These are phyloP conservation scores for Myotis myotis DNA, from an alignment of 2,797 vertebrate genomes.

Conservation along the genomic window DNA sequence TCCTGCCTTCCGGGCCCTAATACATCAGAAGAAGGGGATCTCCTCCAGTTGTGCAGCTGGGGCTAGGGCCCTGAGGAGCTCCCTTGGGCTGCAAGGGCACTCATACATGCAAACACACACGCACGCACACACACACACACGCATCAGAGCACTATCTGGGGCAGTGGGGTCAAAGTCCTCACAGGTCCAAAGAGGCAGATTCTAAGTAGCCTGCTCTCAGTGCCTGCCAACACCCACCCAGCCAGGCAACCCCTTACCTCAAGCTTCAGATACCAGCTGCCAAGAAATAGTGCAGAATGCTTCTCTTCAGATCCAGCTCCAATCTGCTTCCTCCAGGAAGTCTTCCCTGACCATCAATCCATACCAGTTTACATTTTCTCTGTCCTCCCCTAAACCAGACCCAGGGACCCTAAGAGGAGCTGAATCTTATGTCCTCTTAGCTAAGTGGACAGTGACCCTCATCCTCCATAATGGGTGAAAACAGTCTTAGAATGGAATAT, in stretches of 20 bases:
- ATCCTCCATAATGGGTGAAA: not conserved
- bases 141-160: not conserved
- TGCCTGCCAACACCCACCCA: not conserved
- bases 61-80: not conserved
- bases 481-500: not conserved
- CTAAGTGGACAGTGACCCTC: not conserved
- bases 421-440: not conserved
- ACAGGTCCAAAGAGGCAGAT: not conserved
- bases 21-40: not conserved
- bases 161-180: not conserved
- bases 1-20: conserved; percentile 28
- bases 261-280: not conserved
- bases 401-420: not conserved
- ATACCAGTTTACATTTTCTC: not conserved
- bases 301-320: not conserved
- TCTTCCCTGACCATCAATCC: not conserved
- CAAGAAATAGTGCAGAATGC: not conserved
- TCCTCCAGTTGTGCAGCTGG: not conserved
- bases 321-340: not conserved
- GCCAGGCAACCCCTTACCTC: not conserved
- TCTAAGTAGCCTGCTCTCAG: not conserved
- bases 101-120: not conserved
- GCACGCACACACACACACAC: not conserved
- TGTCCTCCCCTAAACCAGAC: not conserved
- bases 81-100: not conserved